Evolutionary conservation across 2,113 vertebrate species (phyloP), one percentile per base, ranked within the genome.

Genomic region (Chunga burmeisteri): DNA sequence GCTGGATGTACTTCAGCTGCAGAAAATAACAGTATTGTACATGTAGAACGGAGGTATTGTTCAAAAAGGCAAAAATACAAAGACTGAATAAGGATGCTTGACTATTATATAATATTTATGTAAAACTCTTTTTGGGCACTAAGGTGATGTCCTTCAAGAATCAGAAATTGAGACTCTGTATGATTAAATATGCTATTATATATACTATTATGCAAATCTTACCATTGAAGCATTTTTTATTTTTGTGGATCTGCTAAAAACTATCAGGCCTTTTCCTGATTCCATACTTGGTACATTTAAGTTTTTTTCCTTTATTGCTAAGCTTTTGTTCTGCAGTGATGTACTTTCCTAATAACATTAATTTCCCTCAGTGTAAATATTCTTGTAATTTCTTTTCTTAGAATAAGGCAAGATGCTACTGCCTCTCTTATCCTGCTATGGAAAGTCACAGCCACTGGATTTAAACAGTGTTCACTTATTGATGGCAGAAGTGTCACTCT

Each of bases 391-490:
- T 88, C 10, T 86, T 50, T 86, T 92, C 81, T 61, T 96, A 99
- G 99, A 95, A 98, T 99, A 82, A 94, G 98, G 85, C 98, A 99
- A 93, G 99, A 99, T n/a, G 98, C 98, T 85, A 98, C 98, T 20
- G 98, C 98, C n/a, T 98, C 98, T 36, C 98, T 99, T 21, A 98
- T 99, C 67, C 95, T 99, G 88, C 94, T 98, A 0, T 99, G 99
- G 99, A 98, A 98, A 36, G 99, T 99, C 42, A 98, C 98, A 9
- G 98, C 99, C 96, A 96, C 97, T 3, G 99, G 98, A 13, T 99
- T 99, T 94, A 98, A 98, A 25, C 99, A 98, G 58, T 99, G 99
- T 73, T 99, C 99, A 6, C 98, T 99, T 86, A 98, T 99, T 18
- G 99, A 99, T 29, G 99, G 99, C 7, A 98, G 99, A 19, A 99